These are phyloP conservation scores for Bovichtus variegatus DNA, from an alignment of 2,797 vertebrate species.

Conservation along the genomic window DNA sequence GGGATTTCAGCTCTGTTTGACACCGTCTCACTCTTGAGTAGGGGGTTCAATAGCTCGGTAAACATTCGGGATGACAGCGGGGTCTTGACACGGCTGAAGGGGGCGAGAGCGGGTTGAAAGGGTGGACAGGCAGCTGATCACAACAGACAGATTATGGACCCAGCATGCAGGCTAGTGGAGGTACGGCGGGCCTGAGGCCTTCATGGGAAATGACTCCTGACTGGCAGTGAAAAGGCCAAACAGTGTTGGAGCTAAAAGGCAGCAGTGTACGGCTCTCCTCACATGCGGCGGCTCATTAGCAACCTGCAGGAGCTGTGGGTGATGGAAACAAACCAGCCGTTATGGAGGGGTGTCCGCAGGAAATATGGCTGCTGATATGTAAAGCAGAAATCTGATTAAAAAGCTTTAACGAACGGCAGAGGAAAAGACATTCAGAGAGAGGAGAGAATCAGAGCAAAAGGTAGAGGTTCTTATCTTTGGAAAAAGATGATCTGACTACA, in stretches of 20 bases:
- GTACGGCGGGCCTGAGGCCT: slow-evolving; percentile 83
- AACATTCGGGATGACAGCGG: slow-evolving; percentile 81
- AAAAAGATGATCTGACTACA: slow-evolving; percentile 70
- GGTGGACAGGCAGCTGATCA: slow-evolving; percentile 81
- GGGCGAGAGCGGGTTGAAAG: slow-evolving; percentile 45
- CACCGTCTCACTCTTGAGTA: slow-evolving; percentile 58
- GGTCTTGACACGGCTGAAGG: slow-evolving; percentile 82
- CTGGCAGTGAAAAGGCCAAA: slow-evolving; percentile 85
- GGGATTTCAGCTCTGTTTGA: slow-evolving; percentile 59
- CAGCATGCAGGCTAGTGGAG: slow-evolving; percentile 66
- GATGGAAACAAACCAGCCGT: slow-evolving; percentile 87
- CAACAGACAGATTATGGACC: slow-evolving; percentile 86
- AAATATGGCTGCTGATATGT: slow-evolving; percentile 84
- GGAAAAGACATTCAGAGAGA: slow-evolving; percentile 23
- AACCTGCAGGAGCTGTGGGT: slow-evolving; percentile 76
- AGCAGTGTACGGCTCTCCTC: slow-evolving; percentile 83
- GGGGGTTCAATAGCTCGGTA: slow-evolving; percentile 67
- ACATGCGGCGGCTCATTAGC: slow-evolving; percentile 86
- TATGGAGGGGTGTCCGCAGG: slow-evolving; percentile 78
- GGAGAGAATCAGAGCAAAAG: slow-evolving; percentile 73
- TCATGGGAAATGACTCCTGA: slow-evolving; percentile 91
- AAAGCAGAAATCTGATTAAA: slow-evolving; percentile 85
- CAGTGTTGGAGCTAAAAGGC: slow-evolving; percentile 84
- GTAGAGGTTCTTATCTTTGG: slow-evolving; percentile 63
- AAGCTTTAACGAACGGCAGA: slow-evolving; percentile 51